A percentile compares a stretch with the other conserved stretches of the same genome.
phyloP scores from a whole-genome alignment of 2,797 vertebrate genomes.

The Bucorvus abyssinicus region DNA sequence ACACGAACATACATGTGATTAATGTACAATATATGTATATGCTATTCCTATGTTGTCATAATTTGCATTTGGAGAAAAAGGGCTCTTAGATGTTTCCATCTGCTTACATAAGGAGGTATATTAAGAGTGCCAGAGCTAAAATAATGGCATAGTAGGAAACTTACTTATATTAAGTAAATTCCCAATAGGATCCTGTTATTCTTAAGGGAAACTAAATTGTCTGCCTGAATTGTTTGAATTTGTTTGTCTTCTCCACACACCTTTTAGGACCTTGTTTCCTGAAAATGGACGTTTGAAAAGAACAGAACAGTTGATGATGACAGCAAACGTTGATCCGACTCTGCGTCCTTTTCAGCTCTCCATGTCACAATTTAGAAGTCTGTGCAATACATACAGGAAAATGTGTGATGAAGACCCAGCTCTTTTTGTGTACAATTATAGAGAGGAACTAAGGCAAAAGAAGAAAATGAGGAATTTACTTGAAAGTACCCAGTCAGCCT shows the following conservation, averaged over 20 bases:
- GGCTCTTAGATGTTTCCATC: background rate
- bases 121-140: background rate
- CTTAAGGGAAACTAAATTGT: background rate
- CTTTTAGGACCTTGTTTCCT: constrained; percentile 88
- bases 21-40: background rate
- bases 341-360: constrained; percentile 85
- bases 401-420: constrained; percentile 80
- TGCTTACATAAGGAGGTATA: background rate
- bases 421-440: constrained; percentile 84
- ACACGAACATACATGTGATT: background rate
- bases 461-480: constrained; percentile 14
- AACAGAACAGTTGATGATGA: constrained; percentile 81
- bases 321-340: constrained; percentile 88
- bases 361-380: constrained; percentile 82
- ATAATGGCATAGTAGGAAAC: background rate
- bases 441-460: constrained; percentile 84
- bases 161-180: background rate
- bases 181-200: background rate
- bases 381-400: constrained; percentile 83
- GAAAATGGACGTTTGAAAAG: constrained; percentile 80
- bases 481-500: background rate
- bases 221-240: background rate
- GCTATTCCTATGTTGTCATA: background rate
- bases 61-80: background rate
- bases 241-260: background rate